Conservation (phyloP, 2,797 vertebrate species). For the Poecilia gillii region DNA sequence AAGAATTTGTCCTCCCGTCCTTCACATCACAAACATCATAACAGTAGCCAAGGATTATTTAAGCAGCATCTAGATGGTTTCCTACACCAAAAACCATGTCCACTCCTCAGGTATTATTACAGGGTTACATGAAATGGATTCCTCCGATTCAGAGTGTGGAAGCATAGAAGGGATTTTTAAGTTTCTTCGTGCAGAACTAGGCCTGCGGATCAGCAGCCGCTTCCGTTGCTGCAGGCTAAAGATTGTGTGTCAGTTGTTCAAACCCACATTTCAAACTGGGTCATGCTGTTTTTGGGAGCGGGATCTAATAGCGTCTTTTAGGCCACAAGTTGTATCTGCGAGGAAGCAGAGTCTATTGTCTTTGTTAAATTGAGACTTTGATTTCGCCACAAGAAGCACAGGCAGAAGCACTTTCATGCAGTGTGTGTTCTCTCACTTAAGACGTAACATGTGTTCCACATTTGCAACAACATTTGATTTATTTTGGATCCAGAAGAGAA, state of each 20-base stretch:
- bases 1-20: conserved; percentile 11
- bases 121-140: conserved; percentile 4
- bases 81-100: not conserved
- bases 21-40: conserved; percentile 28
- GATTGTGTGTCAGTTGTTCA: conserved; percentile 41
- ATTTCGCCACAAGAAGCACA: conserved; percentile 22
- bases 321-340: conserved; percentile 24
- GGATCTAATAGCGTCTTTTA: conserved; percentile 41
- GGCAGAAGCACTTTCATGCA: conserved; percentile 41
- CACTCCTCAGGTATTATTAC: conserved; percentile 9
- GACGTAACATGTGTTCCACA: conserved; percentile 16
- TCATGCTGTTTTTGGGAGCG: conserved; percentile 57
- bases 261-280: conserved; percentile 60
- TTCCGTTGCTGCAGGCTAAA: conserved; percentile 39
- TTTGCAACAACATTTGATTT: conserved; percentile 47
- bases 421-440: conserved; percentile 18
- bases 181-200: conserved; percentile 28
- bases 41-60: conserved; percentile 21
- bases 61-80: not conserved
- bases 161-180: conserved; percentile 5
- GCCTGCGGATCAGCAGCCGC: conserved; percentile 50
- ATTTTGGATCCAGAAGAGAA: conserved; percentile 20
- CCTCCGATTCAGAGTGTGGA: conserved; percentile 15
- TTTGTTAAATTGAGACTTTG: conserved; percentile 39
- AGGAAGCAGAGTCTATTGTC: conserved; percentile 26